Conservation (phyloP, 2,113 vertebrate species). For the Sturnira hondurensis region DNA sequence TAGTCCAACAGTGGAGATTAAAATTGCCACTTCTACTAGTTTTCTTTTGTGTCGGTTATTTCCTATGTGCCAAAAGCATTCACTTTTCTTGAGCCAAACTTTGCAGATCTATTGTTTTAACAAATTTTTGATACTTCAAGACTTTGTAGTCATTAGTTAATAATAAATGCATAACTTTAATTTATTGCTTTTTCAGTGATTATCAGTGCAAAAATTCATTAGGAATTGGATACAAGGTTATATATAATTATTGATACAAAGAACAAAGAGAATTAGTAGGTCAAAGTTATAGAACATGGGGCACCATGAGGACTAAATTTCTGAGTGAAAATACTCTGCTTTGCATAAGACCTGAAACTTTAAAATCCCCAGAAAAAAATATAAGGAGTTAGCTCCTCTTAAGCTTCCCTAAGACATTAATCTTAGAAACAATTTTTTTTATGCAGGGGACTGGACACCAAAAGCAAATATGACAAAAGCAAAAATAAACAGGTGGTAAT, state of each 20-base stretch:
- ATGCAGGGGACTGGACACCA: neutral
- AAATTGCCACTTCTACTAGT: neutral
- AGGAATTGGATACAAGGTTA: neutral
- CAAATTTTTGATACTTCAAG: neutral
- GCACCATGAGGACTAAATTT: neutral
- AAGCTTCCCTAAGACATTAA: neutral
- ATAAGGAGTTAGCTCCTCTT: neutral
- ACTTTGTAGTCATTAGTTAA: neutral
- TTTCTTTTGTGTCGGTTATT: neutral
- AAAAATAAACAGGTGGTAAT: neutral
- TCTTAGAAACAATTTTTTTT: neutral
- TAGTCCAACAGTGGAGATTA: neutral
- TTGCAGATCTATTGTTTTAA: neutral
- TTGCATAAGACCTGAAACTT: neutral
- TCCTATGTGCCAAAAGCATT: neutral
- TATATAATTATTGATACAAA: neutral
- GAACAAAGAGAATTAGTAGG: neutral
- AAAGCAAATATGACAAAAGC: neutral
- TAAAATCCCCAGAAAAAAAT: neutral
- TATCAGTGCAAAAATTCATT: neutral
- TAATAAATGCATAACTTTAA: neutral
- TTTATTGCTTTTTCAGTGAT: neutral
- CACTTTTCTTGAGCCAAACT: neutral
- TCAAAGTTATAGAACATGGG: neutral
- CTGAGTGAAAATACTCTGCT: neutral